phyloP scores from a whole-genome alignment of 2,888 invertebrate genomes.

The Octodonta nipae region DNA sequence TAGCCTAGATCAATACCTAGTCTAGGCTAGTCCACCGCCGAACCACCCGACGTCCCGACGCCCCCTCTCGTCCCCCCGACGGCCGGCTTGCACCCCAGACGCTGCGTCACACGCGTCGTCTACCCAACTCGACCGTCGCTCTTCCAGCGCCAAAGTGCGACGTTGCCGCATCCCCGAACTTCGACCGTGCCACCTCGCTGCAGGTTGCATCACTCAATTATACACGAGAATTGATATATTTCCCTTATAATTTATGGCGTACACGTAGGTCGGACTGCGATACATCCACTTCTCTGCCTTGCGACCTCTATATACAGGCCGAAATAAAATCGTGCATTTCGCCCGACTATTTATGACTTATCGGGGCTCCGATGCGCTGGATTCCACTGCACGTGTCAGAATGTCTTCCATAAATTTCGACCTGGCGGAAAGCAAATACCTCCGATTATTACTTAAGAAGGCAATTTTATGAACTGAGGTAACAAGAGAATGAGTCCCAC shows the following conservation, averaged over 20 bases:
- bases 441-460: too few relatives aligned
- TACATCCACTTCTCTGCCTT: too few relatives aligned
- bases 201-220: slow-evolving; percentile 10
- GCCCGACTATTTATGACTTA: too few relatives aligned
- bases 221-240: slow-evolving; percentile 11
- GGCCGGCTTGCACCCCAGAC: slow-evolving; percentile 20
- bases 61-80: slow-evolving; percentile 17
- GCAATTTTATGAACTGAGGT: too few relatives aligned
- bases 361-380: too few relatives aligned
- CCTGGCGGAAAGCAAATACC: too few relatives aligned
- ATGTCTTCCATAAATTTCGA: too few relatives aligned
- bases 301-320: too few relatives aligned
- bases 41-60: slow-evolving; percentile 13
- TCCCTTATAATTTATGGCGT: slow-evolving; percentile 9
- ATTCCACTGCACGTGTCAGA: too few relatives aligned
- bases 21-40: slow-evolving; percentile 30
- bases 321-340: too few relatives aligned
- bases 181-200: background rate
- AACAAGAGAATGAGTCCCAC: too few relatives aligned
- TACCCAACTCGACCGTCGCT: slow-evolving; percentile 12
- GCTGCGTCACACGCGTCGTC: slow-evolving; percentile 18
- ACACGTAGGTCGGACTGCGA: slow-evolving; percentile 4
- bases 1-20: slow-evolving; percentile 36
- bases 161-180: slow-evolving; percentile 8
- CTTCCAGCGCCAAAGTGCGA: slow-evolving; percentile 6